Percentiles rank a stretch among this genome's conserved stretches.
Conservation (phyloP, 2,797 vertebrate genomes). For the Emydoidea blandingii region DNA sequence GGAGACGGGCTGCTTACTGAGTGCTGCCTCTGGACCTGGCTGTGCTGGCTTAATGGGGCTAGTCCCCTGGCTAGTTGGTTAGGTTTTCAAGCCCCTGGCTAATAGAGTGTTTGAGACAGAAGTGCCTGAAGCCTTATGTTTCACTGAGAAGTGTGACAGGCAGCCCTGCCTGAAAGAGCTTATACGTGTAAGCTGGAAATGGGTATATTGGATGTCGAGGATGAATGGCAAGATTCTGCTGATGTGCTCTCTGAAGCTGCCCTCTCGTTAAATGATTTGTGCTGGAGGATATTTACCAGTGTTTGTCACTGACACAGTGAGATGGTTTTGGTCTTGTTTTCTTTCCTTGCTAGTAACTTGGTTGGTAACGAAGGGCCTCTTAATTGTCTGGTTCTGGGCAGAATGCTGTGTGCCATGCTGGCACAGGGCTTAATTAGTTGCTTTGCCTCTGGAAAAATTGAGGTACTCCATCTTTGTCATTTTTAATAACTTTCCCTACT, state of each 20-base stretch:
- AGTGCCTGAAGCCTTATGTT: neutral
- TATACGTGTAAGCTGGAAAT: rapidly evolving
- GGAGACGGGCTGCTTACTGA: neutral
- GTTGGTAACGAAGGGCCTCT: neutral
- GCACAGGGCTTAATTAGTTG: rapidly evolving
- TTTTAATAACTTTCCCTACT: slow-evolving; percentile 32
- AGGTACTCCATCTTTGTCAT: neutral
- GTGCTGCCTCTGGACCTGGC: neutral
- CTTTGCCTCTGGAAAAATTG: neutral
- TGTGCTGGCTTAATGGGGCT: neutral
- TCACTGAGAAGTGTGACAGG: neutral
- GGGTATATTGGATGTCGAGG: neutral
- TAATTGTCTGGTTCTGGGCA: neutral
- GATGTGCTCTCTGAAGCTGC: rapidly evolving
- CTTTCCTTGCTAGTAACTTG: neutral
- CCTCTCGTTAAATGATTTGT: neutral
- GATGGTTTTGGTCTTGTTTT: neutral
- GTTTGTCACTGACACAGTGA: rapidly evolving
- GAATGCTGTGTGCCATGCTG: rapidly evolving
- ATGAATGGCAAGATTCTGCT: rapidly evolving
- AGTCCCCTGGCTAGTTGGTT: neutral
- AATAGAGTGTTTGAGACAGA: rapidly evolving
- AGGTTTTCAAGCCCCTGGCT: neutral
- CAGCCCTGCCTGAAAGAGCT: neutral
- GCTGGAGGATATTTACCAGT: neutral